These are phyloP conservation scores for Hydropotes inermis DNA, from an alignment of 2,113 vertebrate species.

Conservation along the genomic window DNA sequence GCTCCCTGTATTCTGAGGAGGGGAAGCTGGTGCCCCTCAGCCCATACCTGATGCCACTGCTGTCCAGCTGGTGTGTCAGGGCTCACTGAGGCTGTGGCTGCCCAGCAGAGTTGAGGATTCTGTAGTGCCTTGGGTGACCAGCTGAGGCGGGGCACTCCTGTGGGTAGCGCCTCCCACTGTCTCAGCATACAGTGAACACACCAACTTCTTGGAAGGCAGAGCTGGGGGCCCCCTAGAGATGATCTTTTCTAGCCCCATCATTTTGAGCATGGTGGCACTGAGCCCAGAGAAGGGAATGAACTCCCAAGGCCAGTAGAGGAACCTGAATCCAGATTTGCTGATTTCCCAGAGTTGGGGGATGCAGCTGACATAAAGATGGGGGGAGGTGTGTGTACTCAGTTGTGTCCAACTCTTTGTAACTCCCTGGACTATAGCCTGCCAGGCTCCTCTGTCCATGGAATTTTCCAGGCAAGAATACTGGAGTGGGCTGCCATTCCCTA, in stretches of 20 bases:
- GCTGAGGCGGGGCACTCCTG: rapidly evolving
- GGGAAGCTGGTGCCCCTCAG: neutral
- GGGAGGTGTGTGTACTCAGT: neutral
- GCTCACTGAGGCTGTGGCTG: neutral
- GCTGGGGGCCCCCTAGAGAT: neutral
- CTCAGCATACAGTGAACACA: neutral
- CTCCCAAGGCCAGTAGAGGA: neutral
- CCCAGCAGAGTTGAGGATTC: neutral
- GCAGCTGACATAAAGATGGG: neutral
- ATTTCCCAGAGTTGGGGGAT: neutral
- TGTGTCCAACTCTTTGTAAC: neutral
- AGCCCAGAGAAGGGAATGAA: neutral
- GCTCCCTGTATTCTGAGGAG: neutral
- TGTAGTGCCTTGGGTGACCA: neutral
- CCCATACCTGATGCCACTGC: neutral
- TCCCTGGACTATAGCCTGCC: no score
- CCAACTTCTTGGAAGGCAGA: neutral
- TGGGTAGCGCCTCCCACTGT: neutral
- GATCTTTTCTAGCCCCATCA: neutral
- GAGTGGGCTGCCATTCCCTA: neutral
- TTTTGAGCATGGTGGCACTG: neutral
- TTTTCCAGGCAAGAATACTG: neutral
- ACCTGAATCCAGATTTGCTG: neutral
- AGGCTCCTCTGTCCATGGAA: neutral
- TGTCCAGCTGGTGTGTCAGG: neutral